A percentile compares a stretch with the other conserved stretches of the same genome.
These are phyloP conservation scores for Drosophila mulleri DNA, from an alignment of 2,888 invertebrate genomes.

Conservation along the genomic window DNA sequence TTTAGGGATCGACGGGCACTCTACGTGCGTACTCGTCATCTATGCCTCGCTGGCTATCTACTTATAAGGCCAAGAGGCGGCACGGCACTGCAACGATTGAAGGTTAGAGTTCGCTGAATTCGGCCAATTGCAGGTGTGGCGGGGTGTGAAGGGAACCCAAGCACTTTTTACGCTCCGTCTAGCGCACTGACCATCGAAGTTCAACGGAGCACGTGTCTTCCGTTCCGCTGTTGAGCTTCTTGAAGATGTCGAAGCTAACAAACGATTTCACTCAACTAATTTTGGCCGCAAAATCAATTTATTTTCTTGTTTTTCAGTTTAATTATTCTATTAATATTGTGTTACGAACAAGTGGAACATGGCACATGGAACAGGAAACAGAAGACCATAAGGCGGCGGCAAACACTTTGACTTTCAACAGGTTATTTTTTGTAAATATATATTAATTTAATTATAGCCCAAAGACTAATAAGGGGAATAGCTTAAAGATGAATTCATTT, in stretches of 20 bases:
- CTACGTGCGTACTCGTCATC: constrained; percentile 46
- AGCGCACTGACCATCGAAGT: constrained; percentile 35
- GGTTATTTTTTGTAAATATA: background rate
- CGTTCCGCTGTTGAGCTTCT: constrained; percentile 43
- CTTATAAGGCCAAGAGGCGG: constrained; percentile 8
- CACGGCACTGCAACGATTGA: constrained; percentile 46
- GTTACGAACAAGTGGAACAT: constrained; percentile 4
- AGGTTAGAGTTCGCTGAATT: constrained; percentile 77
- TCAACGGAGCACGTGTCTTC: constrained; percentile 55
- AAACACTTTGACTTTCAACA: background rate
- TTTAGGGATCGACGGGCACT: constrained; percentile 24
- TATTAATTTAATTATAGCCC: background rate
- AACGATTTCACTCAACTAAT: constrained; percentile 46
- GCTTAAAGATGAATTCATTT: background rate
- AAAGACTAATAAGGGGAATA: constrained; percentile 2
- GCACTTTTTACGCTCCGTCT: constrained; percentile 50
- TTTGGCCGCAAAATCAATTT: constrained; percentile 35
- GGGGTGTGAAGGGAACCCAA: background rate
- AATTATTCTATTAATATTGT: constrained; percentile 21
- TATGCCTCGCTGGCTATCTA: constrained; percentile 30
- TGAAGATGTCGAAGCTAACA: constrained; percentile 42
- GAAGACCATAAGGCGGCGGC: background rate
- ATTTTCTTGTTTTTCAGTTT: constrained; percentile 14
- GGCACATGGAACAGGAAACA: constrained; percentile 34
- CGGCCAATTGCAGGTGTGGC: constrained; percentile 27